These are phyloP conservation scores for Molothrus aeneus DNA, from an alignment of 2,797 vertebrate species.

Conservation along the genomic window DNA sequence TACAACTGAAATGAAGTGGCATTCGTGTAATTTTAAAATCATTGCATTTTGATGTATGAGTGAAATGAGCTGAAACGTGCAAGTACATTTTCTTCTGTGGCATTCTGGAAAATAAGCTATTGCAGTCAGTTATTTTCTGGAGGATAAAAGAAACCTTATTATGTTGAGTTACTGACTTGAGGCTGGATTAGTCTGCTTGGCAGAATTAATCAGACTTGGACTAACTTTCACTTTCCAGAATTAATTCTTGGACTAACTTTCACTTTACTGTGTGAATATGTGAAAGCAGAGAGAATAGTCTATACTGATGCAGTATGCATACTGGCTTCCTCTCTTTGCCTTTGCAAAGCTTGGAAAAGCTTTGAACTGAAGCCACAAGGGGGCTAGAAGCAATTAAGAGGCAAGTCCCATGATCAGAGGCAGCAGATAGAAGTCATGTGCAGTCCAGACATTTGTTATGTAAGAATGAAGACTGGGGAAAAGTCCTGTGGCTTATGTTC, in stretches of 20 bases:
- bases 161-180: constrained; percentile 26
- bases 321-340: not conserved
- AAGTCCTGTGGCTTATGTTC: not conserved
- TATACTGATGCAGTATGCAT: not conserved
- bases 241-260: constrained; percentile 44
- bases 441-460: not conserved
- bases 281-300: not conserved
- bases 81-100: constrained; percentile 24
- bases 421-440: not conserved
- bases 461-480: not conserved
- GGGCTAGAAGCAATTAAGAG: not conserved
- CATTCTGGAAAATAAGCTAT: constrained; percentile 17
- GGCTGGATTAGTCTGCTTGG: not conserved
- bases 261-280: constrained; percentile 6
- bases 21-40: not conserved
- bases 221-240: constrained; percentile 55
- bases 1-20: not conserved
- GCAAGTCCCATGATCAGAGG: not conserved
- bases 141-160: not conserved
- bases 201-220: constrained; percentile 49
- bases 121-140: not conserved
- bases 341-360: not conserved
- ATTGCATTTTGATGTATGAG: constrained; percentile 6
- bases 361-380: not conserved
- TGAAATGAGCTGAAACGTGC: constrained; percentile 29